phyloP scores from a whole-genome alignment of 1,140 invertebrate genomes.

The Apis dorsata region DNA sequence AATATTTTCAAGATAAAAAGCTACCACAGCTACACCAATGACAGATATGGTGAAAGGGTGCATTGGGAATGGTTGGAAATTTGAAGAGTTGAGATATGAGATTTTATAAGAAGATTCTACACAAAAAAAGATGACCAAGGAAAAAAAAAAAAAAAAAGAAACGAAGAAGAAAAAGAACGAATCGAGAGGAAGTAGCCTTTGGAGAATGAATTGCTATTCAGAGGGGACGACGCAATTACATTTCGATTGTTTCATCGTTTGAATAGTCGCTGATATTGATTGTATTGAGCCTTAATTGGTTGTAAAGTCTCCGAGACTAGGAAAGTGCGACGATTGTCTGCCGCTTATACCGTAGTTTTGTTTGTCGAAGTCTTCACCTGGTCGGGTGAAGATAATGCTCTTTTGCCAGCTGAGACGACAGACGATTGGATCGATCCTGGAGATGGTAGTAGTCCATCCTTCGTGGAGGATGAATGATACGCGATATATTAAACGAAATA shows the following conservation, averaged over 20 bases:
- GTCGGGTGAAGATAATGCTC: slow-evolving; percentile 53
- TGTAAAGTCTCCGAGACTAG: slow-evolving; percentile 69
- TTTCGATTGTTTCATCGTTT: slow-evolving; percentile 77
- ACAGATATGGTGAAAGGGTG: not conserved
- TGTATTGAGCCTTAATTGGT: slow-evolving; percentile 71
- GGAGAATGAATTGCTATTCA: slow-evolving; percentile 75
- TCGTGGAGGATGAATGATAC: not conserved
- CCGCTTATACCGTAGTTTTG: slow-evolving; percentile 68
- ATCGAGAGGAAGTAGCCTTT: slow-evolving; percentile 22
- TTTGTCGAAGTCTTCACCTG: slow-evolving; percentile 61
- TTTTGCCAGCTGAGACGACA: slow-evolving; percentile 38
- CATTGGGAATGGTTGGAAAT: not conserved
- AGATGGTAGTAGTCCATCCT: not conserved
- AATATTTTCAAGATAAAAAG: slow-evolving; percentile 69
- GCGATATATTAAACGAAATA: not conserved
- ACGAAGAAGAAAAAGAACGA: not conserved
- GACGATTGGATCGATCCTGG: slow-evolving; percentile 21
- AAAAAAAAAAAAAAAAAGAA: not conserved
- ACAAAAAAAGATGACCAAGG: slow-evolving; percentile 46
- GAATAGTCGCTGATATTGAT: slow-evolving; percentile 74
- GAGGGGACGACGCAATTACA: slow-evolving; percentile 76
- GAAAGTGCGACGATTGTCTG: slow-evolving; percentile 60
- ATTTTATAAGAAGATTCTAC: slow-evolving; percentile 59
- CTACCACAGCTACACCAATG: slow-evolving; percentile 65
- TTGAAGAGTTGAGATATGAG: slow-evolving; percentile 44